Evolutionary conservation across 2,888 invertebrate species (phyloP).

Genomic region (Yponomeuta evonymella): DNA sequence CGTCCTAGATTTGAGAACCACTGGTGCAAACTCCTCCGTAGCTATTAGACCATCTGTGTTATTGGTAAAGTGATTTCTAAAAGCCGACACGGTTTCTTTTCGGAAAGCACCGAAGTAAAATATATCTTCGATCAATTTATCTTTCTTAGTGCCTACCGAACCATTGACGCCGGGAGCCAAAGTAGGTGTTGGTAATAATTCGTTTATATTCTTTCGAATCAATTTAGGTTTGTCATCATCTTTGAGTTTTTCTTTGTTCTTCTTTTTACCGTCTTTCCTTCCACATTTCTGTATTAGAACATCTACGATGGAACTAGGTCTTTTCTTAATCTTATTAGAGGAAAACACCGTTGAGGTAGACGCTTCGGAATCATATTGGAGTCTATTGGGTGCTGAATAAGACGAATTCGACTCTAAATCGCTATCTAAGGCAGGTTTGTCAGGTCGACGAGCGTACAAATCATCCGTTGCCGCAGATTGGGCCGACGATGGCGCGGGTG

Average conservation of each 20-base stretch:
- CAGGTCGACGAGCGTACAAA: slow-evolving; percentile 57
- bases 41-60: slow-evolving; percentile 76
- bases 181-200: slow-evolving; percentile 80
- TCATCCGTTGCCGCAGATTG: slow-evolving; percentile 78
- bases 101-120: slow-evolving; percentile 80
- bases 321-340: slow-evolving; percentile 67
- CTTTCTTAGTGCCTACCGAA: slow-evolving; percentile 57
- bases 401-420: slow-evolving; percentile 82
- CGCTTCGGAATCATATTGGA: slow-evolving; percentile 81
- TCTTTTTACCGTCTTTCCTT: slow-evolving; percentile 73
- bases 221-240: slow-evolving; percentile 74
- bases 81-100: slow-evolving; percentile 81
- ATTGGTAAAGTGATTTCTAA: slow-evolving; percentile 80
- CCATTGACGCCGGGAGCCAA: slow-evolving; percentile 63
- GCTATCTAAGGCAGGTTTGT: slow-evolving; percentile 74
- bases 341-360: slow-evolving; percentile 81
- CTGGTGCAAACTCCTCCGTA: slow-evolving; percentile 80
- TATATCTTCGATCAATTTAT: slow-evolving; percentile 74
- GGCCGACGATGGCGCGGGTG: slow-evolving; percentile 80
- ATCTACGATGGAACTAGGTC: slow-evolving; percentile 78
- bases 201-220: slow-evolving; percentile 75
- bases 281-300: slow-evolving; percentile 81
- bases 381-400: slow-evolving; percentile 72
- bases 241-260: slow-evolving; percentile 70
- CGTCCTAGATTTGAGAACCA: slow-evolving; percentile 83